These are phyloP conservation scores for Yponomeuta plumbellus DNA, from an alignment of 2,888 invertebrate species.

Conservation along the genomic window DNA sequence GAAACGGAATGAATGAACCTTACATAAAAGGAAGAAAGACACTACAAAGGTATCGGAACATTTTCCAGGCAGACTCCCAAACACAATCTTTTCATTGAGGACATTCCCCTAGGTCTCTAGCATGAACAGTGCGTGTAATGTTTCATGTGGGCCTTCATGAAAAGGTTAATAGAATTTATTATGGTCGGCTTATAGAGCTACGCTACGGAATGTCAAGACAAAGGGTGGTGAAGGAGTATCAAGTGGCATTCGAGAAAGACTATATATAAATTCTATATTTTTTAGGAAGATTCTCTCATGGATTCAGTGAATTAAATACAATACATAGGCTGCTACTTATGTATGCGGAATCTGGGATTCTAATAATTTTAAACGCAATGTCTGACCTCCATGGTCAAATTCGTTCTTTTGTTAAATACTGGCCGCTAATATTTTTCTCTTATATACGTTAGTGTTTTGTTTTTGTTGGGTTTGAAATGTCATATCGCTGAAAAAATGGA, in stretches of 20 bases:
- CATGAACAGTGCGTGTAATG: background rate
- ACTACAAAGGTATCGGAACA: background rate
- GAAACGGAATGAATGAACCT: background rate
- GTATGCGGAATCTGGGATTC: too few species aligned
- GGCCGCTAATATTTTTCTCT: too few species aligned
- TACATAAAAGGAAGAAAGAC: background rate
- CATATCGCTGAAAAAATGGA: too few species aligned
- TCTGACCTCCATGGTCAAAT: too few species aligned
- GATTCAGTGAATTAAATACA: too few species aligned
- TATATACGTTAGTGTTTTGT: too few species aligned
- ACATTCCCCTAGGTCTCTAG: background rate
- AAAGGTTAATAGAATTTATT: background rate
- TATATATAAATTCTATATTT: background rate
- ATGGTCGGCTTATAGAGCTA: background rate
- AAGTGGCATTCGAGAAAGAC: background rate
- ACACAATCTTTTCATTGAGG: background rate
- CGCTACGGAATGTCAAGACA: background rate
- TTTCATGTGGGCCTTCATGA: background rate
- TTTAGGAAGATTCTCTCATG: too few species aligned
- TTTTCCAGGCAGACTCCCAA: background rate
- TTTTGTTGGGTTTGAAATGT: too few species aligned
- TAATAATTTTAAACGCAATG: too few species aligned
- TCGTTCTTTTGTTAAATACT: too few species aligned
- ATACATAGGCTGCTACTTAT: too few species aligned
- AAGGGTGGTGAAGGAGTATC: background rate